Evolutionary conservation across 2,113 vertebrate genomes (phyloP), one percentile per base, ranked within the genome.

Genomic region (Catagonus wagneri): DNA sequence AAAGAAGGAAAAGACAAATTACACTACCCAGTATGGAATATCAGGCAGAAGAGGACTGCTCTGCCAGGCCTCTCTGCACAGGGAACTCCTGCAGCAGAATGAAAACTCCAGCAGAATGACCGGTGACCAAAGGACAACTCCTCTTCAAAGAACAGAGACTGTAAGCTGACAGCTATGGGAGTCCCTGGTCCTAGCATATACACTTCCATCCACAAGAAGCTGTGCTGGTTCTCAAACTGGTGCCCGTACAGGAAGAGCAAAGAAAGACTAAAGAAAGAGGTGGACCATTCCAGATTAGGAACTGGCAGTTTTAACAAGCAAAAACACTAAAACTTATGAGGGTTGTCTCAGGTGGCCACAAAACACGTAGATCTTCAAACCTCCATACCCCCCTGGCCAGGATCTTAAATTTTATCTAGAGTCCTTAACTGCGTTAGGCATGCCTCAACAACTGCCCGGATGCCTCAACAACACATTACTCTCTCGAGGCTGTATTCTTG

Each of bases 1-100:
- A 85, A 66, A 75, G 58, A 75, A 95, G 44, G 27, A 58, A 93
- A 61, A 87, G 19, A 87, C 25, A 83, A 81, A 93, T 71, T 69
- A 29, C n/a, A 15, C 54, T 72, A 68, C n/a, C 25, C 12, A 25
- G 34, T n/a, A 19, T 91, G 20, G 54, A 81, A 20, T 52, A 93
- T n/a, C 29, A 58, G 34, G 50, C 44, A 65, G 34, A 83, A 78
- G 2, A 34, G 19, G 20, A 15, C 22, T 27, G 19, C 56, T 65
- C 36, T 36, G 72, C 20, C 5, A 2, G 16, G 6, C 19, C 29
- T 75, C 56, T 22, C 39, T 56, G 61, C 10, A 1, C 0, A 12
- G 20, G 19, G 3, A 87, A 63, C 12, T n/a, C 65, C 60, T 56
- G 60, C 13, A n/a, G 34, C 29, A 65, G 14, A 58, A 32, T 83